Percentiles rank a stretch among this genome's conserved stretches.
Conservation (phyloP, 2,888 invertebrate species). For the Yponomeuta cagnagella region DNA sequence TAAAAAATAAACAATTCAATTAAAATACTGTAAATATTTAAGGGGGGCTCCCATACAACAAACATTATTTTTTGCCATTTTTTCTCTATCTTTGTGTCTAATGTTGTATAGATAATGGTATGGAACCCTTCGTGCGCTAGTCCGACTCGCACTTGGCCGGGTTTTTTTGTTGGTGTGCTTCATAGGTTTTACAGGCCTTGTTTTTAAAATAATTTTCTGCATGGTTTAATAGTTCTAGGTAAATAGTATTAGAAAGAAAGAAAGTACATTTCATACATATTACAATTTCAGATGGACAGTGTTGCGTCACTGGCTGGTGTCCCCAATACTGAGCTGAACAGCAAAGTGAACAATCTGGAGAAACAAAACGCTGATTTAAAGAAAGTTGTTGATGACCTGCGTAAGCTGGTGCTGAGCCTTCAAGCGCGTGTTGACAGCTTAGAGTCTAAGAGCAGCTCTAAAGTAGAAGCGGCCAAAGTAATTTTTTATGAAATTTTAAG, state of each 20-base stretch:
- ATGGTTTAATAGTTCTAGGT: neutral
- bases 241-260: neutral
- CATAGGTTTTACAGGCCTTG: neutral
- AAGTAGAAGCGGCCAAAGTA: slow-evolving; percentile 42
- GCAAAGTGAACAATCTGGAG: slow-evolving; percentile 73
- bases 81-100: too few species aligned
- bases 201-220: neutral
- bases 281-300: slow-evolving; percentile 77
- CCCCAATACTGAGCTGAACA: slow-evolving; percentile 72
- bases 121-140: too few species aligned
- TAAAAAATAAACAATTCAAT: too few species aligned
- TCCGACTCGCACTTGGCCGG: too few species aligned
- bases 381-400: slow-evolving; percentile 61
- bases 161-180: slow-evolving; percentile 1
- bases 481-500: neutral
- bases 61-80: too few species aligned
- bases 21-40: too few species aligned
- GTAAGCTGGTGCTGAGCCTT: slow-evolving; percentile 62
- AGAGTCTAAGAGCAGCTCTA: slow-evolving; percentile 40
- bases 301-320: slow-evolving; percentile 75
- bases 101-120: too few species aligned
- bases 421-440: slow-evolving; percentile 61
- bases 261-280: neutral
- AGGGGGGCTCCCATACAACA: too few species aligned
- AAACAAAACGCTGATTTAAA: slow-evolving; percentile 75